A percentile compares a stretch with the other conserved stretches of the same genome.
Conservation (phyloP, 2,113 vertebrate genomes). For the Sturnira hondurensis region DNA sequence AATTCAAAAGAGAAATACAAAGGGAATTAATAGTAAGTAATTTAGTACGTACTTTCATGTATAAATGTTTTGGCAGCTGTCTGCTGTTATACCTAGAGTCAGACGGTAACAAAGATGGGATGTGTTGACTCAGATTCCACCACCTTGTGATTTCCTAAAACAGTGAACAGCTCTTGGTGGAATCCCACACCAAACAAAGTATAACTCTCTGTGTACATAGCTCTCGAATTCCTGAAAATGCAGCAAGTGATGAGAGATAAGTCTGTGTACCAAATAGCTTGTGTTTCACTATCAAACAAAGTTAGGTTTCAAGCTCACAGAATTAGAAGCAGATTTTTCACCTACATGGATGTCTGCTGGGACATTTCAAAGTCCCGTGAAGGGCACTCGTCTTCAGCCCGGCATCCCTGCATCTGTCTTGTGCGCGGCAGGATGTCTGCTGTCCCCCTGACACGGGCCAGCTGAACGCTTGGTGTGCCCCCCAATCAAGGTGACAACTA, state of each 20-base stretch:
- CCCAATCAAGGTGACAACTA: fast-evolving
- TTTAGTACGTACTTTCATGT: not conserved
- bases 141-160: not conserved
- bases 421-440: not conserved
- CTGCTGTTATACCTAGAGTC: not conserved
- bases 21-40: not conserved
- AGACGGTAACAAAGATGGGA: not conserved
- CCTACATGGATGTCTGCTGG: not conserved
- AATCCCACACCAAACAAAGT: not conserved
- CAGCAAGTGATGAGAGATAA: not conserved
- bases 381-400: not conserved
- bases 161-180: not conserved
- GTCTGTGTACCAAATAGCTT: not conserved
- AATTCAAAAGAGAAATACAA: not conserved
- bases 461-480: not conserved
- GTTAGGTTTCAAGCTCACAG: not conserved
- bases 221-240: not conserved
- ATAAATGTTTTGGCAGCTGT: not conserved
- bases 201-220: not conserved
- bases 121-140: not conserved
- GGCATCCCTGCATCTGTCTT: not conserved
- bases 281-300: not conserved
- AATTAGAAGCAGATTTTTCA: not conserved
- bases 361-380: not conserved
- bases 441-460: fast-evolving